Conservation (phyloP, 2,888 invertebrate genomes). For the Microlaimidae sp. region DNA sequence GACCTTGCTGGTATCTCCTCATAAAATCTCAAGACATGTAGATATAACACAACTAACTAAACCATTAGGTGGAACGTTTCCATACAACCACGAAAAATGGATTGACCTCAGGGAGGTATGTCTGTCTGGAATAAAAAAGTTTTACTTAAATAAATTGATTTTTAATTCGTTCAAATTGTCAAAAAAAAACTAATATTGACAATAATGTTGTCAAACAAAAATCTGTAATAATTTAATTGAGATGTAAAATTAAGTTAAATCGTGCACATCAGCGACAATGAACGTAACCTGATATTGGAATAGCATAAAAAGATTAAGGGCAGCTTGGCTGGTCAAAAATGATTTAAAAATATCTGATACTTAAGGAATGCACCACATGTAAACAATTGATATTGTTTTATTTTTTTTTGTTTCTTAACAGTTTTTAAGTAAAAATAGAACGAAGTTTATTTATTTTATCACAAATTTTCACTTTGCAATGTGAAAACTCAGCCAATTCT, state of each 20-base stretch:
- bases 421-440: too few relatives aligned
- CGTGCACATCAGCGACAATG: too few relatives aligned
- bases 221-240: too few relatives aligned
- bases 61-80: slow-evolving; percentile 54
- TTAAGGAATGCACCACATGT: too few relatives aligned
- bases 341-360: too few relatives aligned
- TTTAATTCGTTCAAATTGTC: neutral
- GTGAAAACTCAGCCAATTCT: too few relatives aligned
- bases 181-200: neutral
- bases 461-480: neutral
- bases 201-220: neutral
- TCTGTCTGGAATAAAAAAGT: slow-evolving; percentile 1
- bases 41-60: slow-evolving; percentile 53
- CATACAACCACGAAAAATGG: slow-evolving; percentile 57
- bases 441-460: neutral
- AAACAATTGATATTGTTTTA: too few relatives aligned
- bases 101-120: slow-evolving; percentile 55
- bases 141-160: neutral
- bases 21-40: slow-evolving; percentile 52
- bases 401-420: too few relatives aligned
- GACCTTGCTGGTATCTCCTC: slow-evolving; percentile 53
- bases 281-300: too few relatives aligned
- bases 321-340: too few relatives aligned
- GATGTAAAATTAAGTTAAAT: too few relatives aligned
- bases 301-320: too few relatives aligned